Conservation (phyloP, 2,888 invertebrate species). For the Balanococcus diminutus region DNA sequence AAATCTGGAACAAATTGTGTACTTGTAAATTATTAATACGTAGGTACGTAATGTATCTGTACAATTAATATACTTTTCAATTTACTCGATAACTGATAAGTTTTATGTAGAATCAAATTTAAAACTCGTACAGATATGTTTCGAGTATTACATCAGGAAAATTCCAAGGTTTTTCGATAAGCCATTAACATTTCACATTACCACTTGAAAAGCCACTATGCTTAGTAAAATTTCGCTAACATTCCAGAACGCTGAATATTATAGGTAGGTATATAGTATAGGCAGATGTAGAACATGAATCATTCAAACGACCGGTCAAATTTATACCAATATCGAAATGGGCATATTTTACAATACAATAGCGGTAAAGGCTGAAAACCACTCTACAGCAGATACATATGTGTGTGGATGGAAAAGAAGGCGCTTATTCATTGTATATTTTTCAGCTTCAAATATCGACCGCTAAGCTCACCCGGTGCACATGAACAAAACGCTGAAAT, state of each 20-base stretch:
- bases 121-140: background rate
- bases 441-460: slow-evolving; percentile 37
- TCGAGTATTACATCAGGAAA: slow-evolving; percentile 22
- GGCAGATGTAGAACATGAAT: background rate
- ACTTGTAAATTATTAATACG: background rate
- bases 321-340: background rate
- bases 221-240: background rate
- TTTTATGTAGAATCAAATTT: background rate
- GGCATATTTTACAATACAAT: slow-evolving; percentile 7
- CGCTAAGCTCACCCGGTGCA: background rate
- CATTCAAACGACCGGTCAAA: background rate
- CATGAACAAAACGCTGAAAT: slow-evolving; percentile 23
- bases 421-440: slow-evolving; percentile 22
- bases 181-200: background rate
- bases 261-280: background rate
- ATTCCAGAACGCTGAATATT: background rate
- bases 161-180: slow-evolving; percentile 38
- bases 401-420: background rate
- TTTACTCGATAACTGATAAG: background rate
- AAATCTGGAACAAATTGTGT: background rate
- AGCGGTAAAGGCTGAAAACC: background rate
- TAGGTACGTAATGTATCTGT: background rate
- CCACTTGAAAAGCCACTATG: background rate
- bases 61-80: slow-evolving; percentile 20
- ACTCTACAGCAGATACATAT: background rate